Evolutionary conservation across 2,797 vertebrate genomes (phyloP), one percentile per base, ranked within the genome.

Genomic region (Aratinga solstitialis): DNA sequence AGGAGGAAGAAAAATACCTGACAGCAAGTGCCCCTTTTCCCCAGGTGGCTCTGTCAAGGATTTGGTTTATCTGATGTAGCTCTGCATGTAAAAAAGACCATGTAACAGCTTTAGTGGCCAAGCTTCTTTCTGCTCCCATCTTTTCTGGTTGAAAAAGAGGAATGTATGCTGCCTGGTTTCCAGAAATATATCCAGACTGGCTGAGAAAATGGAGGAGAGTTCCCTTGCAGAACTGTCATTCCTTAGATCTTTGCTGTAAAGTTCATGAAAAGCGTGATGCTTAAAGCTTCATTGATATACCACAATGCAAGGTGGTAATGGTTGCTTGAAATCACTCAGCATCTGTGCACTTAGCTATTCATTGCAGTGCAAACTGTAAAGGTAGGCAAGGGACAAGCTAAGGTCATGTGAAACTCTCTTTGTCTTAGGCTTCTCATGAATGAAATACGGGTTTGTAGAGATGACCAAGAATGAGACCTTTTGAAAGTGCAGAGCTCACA

Each of bases 261-360:
- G 23, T 43, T 76, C 3, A 10, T 66, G 29, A 72, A 65, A 45
- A 68, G 11, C 18, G 18, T 38, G 19, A 18, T 67, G 22, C 34
- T 72, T 45, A 68, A 63, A 43, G 24, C 54, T 74, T 77, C 20
- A 10, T 7, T 43, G 40, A 14, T 73, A 34, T 0, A 3, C 29
- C 13, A 20, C 29, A 45, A 1, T n/a, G 16, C 45, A 67, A 47
- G 11, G 34, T 58, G 40, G 11, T 48, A 47, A 78, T 15, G 54
- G 7, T 27, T 66, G 13, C 23, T 7, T 73, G 75, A 78, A 75
- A 63, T 42, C 0, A 0, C 10, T 63, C 1, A 0, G 1, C 48
- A 16, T 45, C 34, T 63, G 7, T 23, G 4, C 27, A 15, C 22
- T 65, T 34, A 17, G 53, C 42, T 56, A 3, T 51, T 24, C 6